These are phyloP conservation scores for Scrobipalpa atriplicella DNA, from an alignment of 2,888 invertebrate genomes.

Conservation along the genomic window DNA sequence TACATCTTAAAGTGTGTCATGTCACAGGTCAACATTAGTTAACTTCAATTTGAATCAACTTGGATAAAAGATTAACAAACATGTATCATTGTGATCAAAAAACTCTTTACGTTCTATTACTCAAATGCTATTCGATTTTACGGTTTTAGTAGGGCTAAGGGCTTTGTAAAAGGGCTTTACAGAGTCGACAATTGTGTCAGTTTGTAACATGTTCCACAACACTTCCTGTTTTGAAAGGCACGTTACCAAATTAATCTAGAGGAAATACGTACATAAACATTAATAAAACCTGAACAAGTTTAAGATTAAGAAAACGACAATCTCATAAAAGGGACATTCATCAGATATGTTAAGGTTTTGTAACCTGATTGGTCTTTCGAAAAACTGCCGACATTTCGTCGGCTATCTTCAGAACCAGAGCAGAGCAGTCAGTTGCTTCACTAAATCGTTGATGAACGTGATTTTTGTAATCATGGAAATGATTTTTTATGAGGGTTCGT, in stretches of 20 bases:
- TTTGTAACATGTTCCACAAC: background rate
- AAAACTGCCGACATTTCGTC: background rate
- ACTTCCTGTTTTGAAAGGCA: background rate
- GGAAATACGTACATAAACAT: background rate
- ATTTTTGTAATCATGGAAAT: background rate
- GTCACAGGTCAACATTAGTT: background rate
- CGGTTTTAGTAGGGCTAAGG: background rate
- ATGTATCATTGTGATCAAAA: background rate
- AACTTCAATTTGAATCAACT: background rate
- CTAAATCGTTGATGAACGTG: background rate
- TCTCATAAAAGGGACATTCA: background rate
- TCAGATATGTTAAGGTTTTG: background rate
- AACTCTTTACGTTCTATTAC: background rate
- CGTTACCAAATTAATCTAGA: too few species aligned
- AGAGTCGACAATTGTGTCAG: background rate
- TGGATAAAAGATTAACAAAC: background rate
- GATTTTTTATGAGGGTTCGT: background rate
- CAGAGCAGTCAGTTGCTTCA: background rate
- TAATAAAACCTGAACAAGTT: background rate
- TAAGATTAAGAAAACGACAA: background rate
- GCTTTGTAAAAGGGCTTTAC: background rate
- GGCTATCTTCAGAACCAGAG: constrained; percentile 5
- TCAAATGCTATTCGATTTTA: background rate
- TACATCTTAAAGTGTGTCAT: background rate
- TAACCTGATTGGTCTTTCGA: constrained; percentile 10